Evolutionary conservation across 2,113 vertebrate genomes (phyloP), one percentile per base, ranked within the genome.

Genomic region (Oryzias melastigma): DNA sequence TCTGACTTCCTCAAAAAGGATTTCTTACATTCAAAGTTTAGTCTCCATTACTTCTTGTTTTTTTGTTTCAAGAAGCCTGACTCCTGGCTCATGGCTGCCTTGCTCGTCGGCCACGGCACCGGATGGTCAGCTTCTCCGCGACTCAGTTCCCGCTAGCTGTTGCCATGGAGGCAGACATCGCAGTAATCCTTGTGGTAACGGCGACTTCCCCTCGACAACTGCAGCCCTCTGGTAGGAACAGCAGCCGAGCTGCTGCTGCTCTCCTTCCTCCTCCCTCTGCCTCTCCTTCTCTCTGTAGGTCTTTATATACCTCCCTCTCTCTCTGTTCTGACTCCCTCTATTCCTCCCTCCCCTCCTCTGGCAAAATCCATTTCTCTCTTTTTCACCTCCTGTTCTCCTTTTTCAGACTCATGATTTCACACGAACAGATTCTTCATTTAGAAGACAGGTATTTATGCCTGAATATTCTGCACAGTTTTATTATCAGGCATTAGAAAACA

Each of bases 131-230:
- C 77, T 18, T 16, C 29, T 25, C 2, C 15, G 52, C 29, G 49
- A 51, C 62, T 61, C 29, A 14, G 52, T 6, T 75, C 64, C 56
- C 13, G 73, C 27, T 58, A 63, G 59, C 16, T 1, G 75, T 59
- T 67, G 55, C 56, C 17, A 52, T 19, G 52, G 78, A 22, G 13
- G 73, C 84, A 65, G 62, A 70, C 73, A 62, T 64, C 56, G 58
- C 53, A 65, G 63, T 63, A 68, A 78, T 84, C 81, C 79, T 74
- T 22, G 68, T 73, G 71, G 76, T 52, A 80, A 75, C 81, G 13
- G 73, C 68, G 60, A 55, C 41, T 48, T 55, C 48, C 53, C 50
- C 58, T 55, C 43, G 17, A 44, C 68, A 43, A 72, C 67, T 12
- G 43, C 49, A 58, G 71, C 49, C 63, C 48, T 19, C 7, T 61